These are phyloP conservation scores for Podotricha telesiphe DNA, from an alignment of 2,888 invertebrate species.

Conservation along the genomic window DNA sequence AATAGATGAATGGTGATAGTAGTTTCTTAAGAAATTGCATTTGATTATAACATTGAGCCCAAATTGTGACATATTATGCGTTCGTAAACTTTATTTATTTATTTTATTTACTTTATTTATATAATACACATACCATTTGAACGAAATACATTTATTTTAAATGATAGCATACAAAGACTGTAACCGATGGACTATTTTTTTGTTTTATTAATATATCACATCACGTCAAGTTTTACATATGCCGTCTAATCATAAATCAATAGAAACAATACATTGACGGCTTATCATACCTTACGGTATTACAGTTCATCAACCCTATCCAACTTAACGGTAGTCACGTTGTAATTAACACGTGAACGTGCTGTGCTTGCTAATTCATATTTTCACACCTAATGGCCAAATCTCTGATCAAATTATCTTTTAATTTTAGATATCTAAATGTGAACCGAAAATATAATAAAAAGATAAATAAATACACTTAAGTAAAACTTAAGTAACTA, in stretches of 20 bases:
- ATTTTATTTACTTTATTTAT: too few relatives aligned
- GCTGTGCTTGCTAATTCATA: slow-evolving; percentile 44
- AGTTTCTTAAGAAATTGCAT: slow-evolving; percentile 40
- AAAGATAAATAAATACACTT: too few relatives aligned
- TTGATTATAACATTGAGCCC: slow-evolving; percentile 35
- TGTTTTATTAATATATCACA: slow-evolving; percentile 1
- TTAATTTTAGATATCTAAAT: not conserved
- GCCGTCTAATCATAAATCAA: slow-evolving; percentile 28
- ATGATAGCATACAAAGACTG: not conserved
- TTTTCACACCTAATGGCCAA: not conserved
- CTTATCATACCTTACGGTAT: slow-evolving; percentile 57
- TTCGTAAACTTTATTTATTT: not conserved
- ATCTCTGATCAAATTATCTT: not conserved
- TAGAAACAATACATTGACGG: slow-evolving; percentile 6
- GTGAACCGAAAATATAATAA: too few relatives aligned
- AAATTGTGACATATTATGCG: slow-evolving; percentile 17
- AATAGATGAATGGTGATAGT: slow-evolving; percentile 40
- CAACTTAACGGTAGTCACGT: slow-evolving; percentile 63
- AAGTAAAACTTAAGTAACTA: too few relatives aligned
- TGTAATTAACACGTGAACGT: slow-evolving; percentile 63
- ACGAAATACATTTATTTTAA: not conserved
- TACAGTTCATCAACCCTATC: slow-evolving; percentile 66
- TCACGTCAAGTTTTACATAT: not conserved
- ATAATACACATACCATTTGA: not conserved
- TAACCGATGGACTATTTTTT: not conserved